Percentiles rank a stretch among this genome's conserved stretches.
These are phyloP conservation scores for Asarcornis scutulata DNA, from an alignment of 2,113 vertebrate species.

Conservation along the genomic window DNA sequence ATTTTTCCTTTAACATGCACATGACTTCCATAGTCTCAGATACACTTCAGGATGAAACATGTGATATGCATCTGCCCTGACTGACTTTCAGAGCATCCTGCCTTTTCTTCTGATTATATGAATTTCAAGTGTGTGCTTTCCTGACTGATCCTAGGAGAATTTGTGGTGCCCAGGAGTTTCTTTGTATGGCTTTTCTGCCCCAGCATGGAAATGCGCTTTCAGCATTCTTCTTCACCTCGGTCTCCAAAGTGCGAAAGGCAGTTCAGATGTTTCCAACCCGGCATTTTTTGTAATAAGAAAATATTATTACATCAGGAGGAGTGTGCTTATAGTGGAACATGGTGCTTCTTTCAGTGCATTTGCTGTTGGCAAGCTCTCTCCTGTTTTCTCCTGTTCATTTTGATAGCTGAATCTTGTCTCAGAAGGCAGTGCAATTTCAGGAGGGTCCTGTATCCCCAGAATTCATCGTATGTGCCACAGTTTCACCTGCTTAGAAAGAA, in stretches of 20 bases:
- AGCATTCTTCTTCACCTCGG: not conserved
- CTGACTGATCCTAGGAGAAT: not conserved
- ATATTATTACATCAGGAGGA: slow-evolving; percentile 42
- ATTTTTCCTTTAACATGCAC: not conserved
- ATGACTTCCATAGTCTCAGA: not conserved
- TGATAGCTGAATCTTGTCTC: not conserved
- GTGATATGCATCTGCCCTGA: not conserved
- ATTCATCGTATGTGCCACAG: not conserved
- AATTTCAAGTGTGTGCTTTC: not conserved
- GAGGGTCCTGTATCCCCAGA: not conserved
- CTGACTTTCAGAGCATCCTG: not conserved
- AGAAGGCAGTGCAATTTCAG: not conserved
- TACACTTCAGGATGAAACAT: not conserved
- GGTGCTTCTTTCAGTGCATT: not conserved
- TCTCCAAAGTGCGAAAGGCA: not conserved
- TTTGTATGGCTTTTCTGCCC: not conserved
- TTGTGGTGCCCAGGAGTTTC: not conserved
- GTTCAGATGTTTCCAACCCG: slow-evolving; percentile 11
- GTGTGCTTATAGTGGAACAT: slow-evolving; percentile 13
- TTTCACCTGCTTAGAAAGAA: not conserved
- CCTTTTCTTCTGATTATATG: not conserved
- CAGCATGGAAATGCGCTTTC: not conserved
- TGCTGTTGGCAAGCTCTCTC: not conserved
- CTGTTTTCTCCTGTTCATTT: not conserved
- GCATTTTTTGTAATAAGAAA: slow-evolving; percentile 35